Evolutionary conservation across 2,113 vertebrate species (phyloP).

Genomic region (Ptilorrhoa leucosticta): DNA sequence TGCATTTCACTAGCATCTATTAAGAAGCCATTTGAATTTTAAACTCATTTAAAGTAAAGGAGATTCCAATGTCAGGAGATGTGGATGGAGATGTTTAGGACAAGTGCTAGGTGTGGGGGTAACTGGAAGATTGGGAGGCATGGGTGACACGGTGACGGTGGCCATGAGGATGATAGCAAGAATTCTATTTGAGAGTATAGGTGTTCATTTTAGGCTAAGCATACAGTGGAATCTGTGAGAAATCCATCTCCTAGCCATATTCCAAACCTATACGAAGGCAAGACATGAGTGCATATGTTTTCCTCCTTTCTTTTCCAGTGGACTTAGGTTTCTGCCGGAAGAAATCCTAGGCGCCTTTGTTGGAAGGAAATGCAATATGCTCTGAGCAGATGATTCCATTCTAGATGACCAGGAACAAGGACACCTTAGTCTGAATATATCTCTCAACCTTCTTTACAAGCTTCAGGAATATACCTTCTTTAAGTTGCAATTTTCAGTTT

Average conservation of each 20-base stretch:
- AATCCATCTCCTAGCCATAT: neutral
- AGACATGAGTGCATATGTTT: neutral
- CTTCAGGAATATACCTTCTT: neutral
- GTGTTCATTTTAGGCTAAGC: neutral
- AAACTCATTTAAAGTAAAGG: slow-evolving; percentile 40
- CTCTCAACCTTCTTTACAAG: neutral
- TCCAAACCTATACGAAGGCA: neutral
- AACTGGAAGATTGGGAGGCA: neutral
- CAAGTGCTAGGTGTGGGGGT: neutral
- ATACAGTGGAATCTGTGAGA: neutral
- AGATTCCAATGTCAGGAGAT: slow-evolving; percentile 23
- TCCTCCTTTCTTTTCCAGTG: neutral
- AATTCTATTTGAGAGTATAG: neutral
- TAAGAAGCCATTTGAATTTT: slow-evolving; percentile 59
- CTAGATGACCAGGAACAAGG: neutral
- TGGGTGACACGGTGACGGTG: neutral
- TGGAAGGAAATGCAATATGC: neutral
- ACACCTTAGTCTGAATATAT: neutral
- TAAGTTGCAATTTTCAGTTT: neutral
- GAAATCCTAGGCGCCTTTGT: neutral
- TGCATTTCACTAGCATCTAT: slow-evolving; percentile 29
- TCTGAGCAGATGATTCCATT: neutral
- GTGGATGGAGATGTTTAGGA: neutral
- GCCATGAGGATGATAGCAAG: neutral
- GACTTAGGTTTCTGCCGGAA: neutral